Base-by-base conservation (phyloP, 2,113 vertebrate genomes). In the Eleginops maclovinus region DNA sequence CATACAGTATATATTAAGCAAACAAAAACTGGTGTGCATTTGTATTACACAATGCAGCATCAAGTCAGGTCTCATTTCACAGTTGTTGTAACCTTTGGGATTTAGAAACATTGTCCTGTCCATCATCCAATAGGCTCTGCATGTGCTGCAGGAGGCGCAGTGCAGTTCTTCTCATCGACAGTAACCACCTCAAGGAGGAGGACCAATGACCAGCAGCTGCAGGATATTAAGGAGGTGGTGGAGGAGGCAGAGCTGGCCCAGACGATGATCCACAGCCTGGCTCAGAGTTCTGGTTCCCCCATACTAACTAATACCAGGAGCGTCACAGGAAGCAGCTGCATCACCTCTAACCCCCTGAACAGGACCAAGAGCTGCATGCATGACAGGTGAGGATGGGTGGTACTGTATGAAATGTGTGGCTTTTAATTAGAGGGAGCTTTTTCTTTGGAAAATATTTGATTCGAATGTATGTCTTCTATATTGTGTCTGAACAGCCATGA, bases 241-340 rank as follows among this genome's bases (percentile, higher is more conserved):
- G 96, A 97, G 88, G 96, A 95, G 84, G 80, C 90, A 0, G 94
- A 94, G 71, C 81, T 93, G 26, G 93, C 93, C 72, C 93, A 86
- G 4, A 92, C 93, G 10, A 95, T 93, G 87, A 96, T 95, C 89
- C 86, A 93, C 64, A 96, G 89, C 67, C 90, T 94, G 81, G 91
- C 92, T 80, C 66, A 96, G 94, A 5, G 93, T 92, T 31, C 92
- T 74, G 89, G 93, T n/a, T 87, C 81, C 28, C 77, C 88, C 4
- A 78, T 90, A 85, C 67, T 95, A 92, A 92, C 96, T 21, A 96
- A 94, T 0, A 93, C 95, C 75, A 91, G 96, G 76, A 98, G 95
- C 55, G 86, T 98, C 44, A 96, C 94, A 0, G 96, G 96, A 49
- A 94, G 95, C 75, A 94, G 93, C 78, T 92, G 91, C 72, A 91